Conservation (phyloP, 2,113 vertebrate species). For the Puffinus mauretanicus region DNA sequence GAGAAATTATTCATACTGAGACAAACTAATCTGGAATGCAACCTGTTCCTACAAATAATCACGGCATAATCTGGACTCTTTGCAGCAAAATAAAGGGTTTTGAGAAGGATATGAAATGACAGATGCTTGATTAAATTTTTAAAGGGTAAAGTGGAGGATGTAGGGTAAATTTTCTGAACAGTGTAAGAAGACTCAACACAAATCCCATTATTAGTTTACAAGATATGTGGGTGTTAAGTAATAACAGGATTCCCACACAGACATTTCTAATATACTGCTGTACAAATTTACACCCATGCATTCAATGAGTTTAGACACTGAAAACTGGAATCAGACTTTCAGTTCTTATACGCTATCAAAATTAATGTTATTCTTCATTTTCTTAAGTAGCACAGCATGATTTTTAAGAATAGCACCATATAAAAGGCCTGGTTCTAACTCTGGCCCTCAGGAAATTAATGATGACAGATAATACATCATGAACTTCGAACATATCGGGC, state of each 20-base stretch:
- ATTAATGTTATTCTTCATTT: not conserved
- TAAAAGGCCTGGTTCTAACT: not conserved
- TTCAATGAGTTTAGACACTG: not conserved
- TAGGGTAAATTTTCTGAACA: constrained; percentile 16
- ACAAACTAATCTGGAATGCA: not conserved
- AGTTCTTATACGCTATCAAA: not conserved
- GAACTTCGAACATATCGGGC: not conserved
- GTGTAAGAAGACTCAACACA: constrained; percentile 20
- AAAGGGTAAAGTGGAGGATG: constrained; percentile 41
- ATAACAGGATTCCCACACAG: constrained; percentile 19
- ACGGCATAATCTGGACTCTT: not conserved
- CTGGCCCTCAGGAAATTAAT: not conserved
- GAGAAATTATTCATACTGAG: not conserved
- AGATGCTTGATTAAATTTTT: constrained; percentile 47
- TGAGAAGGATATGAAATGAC: constrained; percentile 6
- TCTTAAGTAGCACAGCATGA: not conserved
- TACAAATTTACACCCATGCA: constrained; percentile 23
- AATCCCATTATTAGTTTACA: constrained; percentile 47
- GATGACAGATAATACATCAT: not conserved
- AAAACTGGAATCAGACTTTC: not conserved
- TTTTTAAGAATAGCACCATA: not conserved
- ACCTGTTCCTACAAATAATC: not conserved
- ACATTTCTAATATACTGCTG: constrained; percentile 1
- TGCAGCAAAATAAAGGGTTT: not conserved
- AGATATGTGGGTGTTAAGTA: constrained; percentile 35